Evolutionary conservation across 2,113 vertebrate genomes (phyloP), one percentile per base, ranked within the genome.

Genomic region (Colossoma macropomum): DNA sequence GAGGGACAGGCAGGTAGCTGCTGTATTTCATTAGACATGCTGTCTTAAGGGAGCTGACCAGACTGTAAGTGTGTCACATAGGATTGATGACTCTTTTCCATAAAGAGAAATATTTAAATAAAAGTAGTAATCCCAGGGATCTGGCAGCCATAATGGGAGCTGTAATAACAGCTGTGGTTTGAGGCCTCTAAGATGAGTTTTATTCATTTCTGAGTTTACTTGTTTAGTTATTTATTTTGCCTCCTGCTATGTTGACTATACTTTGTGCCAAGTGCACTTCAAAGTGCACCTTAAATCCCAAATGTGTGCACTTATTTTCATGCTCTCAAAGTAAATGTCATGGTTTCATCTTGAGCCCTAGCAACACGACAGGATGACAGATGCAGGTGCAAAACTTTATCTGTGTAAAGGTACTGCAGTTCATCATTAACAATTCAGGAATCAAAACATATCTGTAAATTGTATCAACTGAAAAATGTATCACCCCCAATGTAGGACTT

Each of bases 51-150:
- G 86, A 92, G 89, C 92, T 92, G 93, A 92, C 91, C 88, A 81
- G 83, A 90, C 88, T 88, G 84, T 89, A 87, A 85, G 83, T 91
- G 90, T 92, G 90, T 88, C 89, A 89, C 84, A 80, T 81, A 89
- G 89, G 89, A 93, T 91, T 92, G 92, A 93, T 91, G 91, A 86
- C 88, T 88, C 82, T 88, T 88, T 91, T 91, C 75, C 90, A 75
- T 89, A 83, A 89, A 89, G 71, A 83, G 87, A 92, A 91, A 92
- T 87, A 92, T 92, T 91, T 90, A 94, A 92, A 92, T 89, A 90
- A 89, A 74, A 75, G 63, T 32, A 50, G 21, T 92, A 92, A 93
- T 92, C 89, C 91, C 79, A 30, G 63, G 88, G 86, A 92, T 88
- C 88, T 85, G 88, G 88, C 59, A 77, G 81, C 89, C 79, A 86